phyloP scores from a whole-genome alignment of 2,113 vertebrate genomes.

The Coptodon bakossiorum region DNA sequence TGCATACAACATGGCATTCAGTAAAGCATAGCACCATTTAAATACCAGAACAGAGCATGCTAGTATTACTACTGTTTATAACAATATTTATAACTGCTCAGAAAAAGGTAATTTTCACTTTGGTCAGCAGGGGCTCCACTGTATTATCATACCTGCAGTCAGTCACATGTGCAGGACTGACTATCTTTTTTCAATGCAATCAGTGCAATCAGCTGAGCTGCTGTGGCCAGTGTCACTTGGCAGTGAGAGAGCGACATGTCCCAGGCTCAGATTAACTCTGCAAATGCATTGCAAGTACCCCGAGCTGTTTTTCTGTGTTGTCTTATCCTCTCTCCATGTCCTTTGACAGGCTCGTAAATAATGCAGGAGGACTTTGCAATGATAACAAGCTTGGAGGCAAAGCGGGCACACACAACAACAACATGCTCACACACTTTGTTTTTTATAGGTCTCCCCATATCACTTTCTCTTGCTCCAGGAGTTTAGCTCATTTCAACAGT shows the following conservation, averaged over 20 bases:
- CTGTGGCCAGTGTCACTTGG: background rate
- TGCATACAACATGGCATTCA: background rate
- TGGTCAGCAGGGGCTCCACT: background rate
- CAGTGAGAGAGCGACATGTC: background rate
- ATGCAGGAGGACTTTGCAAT: slow-evolving; percentile 14
- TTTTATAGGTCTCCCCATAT: background rate
- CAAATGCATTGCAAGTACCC: background rate
- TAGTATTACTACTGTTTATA: background rate
- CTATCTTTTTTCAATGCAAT: background rate
- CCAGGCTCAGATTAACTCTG: slow-evolving; percentile 17
- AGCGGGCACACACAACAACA: background rate
- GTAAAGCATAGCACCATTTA: background rate
- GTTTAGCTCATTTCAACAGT: background rate
- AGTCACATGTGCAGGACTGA: background rate
- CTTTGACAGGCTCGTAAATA: slow-evolving; percentile 46
- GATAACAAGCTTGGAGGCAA: slow-evolving; percentile 4
- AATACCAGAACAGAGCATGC: background rate
- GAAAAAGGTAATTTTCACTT: background rate
- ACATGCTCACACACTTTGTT: background rate
- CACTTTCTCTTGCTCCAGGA: background rate
- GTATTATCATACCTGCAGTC: background rate
- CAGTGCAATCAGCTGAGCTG: background rate
- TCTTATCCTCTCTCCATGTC: slow-evolving; percentile 19
- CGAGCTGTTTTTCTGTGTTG: slow-evolving; percentile 12
- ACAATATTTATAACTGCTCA: background rate